Percentiles rank a stretch among this genome's conserved stretches.
These are phyloP conservation scores for Hippocampus comes DNA, from an alignment of 2,113 vertebrate genomes.

Conservation along the genomic window DNA sequence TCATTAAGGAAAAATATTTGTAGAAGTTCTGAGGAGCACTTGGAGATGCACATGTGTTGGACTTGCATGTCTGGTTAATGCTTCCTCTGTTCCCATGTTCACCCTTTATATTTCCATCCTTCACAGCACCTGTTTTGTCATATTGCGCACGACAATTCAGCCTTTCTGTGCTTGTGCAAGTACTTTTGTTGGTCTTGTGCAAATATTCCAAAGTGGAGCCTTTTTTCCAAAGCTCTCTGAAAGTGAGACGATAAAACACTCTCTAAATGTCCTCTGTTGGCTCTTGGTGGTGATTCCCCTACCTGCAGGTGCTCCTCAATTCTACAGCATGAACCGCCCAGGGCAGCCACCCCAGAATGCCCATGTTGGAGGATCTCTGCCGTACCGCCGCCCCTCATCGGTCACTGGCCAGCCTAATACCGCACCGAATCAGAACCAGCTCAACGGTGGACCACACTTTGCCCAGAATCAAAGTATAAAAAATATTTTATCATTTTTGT, in stretches of 20 bases:
- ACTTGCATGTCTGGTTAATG: background rate
- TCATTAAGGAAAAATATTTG: no score
- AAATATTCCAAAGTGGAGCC: background rate
- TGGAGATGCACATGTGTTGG: background rate
- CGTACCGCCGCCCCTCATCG: slow-evolving; percentile 90
- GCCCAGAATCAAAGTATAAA: slow-evolving; percentile 86
- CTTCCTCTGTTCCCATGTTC: background rate
- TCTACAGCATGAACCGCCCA: slow-evolving; percentile 98
- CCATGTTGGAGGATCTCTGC: slow-evolving; percentile 90
- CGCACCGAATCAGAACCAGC: slow-evolving; percentile 82
- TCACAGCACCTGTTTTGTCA: slow-evolving; percentile 1
- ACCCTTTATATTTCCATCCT: slow-evolving; percentile 1
- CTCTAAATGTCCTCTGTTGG: slow-evolving; percentile 20
- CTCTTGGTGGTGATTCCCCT: slow-evolving; percentile 23
- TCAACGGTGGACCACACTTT: slow-evolving; percentile 92
- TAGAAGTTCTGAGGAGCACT: background rate
- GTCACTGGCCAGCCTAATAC: slow-evolving; percentile 86
- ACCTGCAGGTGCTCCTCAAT: slow-evolving; percentile 86
- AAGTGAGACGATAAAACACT: background rate
- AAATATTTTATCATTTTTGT: background rate
- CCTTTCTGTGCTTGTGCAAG: background rate
- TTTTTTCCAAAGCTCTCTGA: background rate
- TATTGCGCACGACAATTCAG: background rate
- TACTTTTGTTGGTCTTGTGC: background rate
- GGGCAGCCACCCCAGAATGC: slow-evolving; percentile 78